phyloP scores from a whole-genome alignment of 2,797 vertebrate genomes.

The Lateolabrax maculatus region DNA sequence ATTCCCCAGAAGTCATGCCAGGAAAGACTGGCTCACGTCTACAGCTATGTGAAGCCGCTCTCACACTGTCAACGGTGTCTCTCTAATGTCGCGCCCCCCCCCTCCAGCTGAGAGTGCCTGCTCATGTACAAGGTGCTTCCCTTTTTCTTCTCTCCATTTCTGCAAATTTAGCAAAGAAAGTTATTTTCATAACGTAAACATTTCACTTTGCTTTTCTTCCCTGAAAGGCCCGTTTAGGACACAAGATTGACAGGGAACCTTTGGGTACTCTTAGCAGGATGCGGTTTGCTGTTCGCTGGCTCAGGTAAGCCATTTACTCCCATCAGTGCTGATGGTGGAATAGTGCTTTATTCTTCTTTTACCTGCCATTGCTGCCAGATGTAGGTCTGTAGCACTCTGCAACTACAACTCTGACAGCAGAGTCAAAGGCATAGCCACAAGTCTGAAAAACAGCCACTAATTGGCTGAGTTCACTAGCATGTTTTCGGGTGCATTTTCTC shows the following conservation, averaged over 20 bases:
- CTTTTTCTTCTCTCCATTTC: conserved; percentile 54
- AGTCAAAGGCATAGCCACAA: conserved; percentile 58
- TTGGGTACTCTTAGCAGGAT: conserved; percentile 69
- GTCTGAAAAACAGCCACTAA: conserved; percentile 60
- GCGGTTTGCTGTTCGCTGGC: conserved; percentile 74
- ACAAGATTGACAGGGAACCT: conserved; percentile 61
- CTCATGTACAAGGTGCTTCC: conserved; percentile 30
- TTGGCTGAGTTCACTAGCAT: conserved; percentile 55
- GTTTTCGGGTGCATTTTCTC: conserved; percentile 45
- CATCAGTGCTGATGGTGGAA: conserved; percentile 76
- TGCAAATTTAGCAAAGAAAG: conserved; percentile 64
- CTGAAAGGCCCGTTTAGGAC: conserved; percentile 48
- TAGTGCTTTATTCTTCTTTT: conserved; percentile 70
- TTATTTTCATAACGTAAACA: conserved; percentile 72
- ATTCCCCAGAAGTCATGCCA: conserved; percentile 62
- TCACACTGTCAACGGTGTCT: conserved; percentile 55
- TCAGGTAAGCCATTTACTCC: conserved; percentile 82
- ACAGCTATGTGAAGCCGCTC: conserved; percentile 38
- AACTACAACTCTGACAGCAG: conserved; percentile 66
- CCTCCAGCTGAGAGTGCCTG: conserved; percentile 6
- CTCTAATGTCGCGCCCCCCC: not conserved
- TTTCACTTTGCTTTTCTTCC: conserved; percentile 63
- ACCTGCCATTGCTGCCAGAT: conserved; percentile 79
- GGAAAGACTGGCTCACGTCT: conserved; percentile 70
- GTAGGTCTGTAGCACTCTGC: conserved; percentile 56